Conservation (phyloP, 2,113 vertebrate species). For the Phocoena sinus region DNA sequence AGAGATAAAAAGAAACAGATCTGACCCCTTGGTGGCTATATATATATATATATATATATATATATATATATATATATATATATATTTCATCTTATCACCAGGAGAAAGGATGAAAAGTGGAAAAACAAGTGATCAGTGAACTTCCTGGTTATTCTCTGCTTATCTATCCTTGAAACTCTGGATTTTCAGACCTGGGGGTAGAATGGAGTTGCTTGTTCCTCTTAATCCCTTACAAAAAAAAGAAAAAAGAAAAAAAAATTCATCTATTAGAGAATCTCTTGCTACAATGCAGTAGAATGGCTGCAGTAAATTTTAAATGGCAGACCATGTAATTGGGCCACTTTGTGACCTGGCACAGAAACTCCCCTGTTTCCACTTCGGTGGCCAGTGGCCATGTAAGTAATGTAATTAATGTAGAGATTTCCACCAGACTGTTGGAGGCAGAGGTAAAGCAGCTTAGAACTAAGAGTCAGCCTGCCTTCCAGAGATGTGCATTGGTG, state of each 20-base stretch:
- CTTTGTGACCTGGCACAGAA: background rate
- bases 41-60: too few species aligned
- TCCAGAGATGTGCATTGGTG: background rate
- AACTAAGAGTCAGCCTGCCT: background rate
- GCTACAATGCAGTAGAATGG: background rate
- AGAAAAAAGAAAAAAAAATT: background rate
- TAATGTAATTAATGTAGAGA: background rate
- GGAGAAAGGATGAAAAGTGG: background rate
- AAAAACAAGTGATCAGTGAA: background rate
- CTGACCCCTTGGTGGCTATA: background rate
- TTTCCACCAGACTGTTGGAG: background rate
- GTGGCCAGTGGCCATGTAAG: background rate
- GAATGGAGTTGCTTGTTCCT: background rate
- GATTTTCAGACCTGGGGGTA: background rate
- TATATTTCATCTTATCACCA: background rate
- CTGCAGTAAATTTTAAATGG: background rate
- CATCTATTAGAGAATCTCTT: background rate
- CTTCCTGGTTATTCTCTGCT: background rate
- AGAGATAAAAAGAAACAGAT: background rate
- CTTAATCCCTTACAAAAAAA: background rate
- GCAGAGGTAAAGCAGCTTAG: background rate
- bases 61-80: too few species aligned
- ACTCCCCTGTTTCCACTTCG: background rate
- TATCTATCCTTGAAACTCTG: background rate
- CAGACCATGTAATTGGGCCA: background rate